phyloP scores from a whole-genome alignment of 2,113 vertebrate species.

The Elanoides forficatus region DNA sequence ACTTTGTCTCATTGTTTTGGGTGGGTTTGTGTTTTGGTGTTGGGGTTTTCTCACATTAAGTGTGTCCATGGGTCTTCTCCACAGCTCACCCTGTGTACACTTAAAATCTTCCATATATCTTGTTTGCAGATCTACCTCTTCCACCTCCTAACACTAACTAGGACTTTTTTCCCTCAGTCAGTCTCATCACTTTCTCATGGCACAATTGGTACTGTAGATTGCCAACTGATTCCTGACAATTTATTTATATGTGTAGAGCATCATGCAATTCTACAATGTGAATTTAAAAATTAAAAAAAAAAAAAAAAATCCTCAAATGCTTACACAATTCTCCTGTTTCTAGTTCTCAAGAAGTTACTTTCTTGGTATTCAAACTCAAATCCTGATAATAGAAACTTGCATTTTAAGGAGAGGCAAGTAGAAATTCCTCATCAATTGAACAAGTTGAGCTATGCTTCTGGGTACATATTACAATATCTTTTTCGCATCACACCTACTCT shows the following conservation, averaged over 20 bases:
- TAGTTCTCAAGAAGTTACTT: background rate
- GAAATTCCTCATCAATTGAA: background rate
- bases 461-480: background rate
- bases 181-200: background rate
- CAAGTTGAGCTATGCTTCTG: background rate
- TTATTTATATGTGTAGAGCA: background rate
- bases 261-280: background rate
- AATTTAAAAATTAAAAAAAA: background rate
- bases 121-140: background rate
- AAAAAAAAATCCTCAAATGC: background rate
- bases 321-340: background rate
- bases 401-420: background rate
- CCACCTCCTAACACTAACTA: background rate
- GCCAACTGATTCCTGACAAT: background rate
- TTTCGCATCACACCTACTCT: conserved; percentile 10
- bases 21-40: background rate
- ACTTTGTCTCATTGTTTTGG: background rate
- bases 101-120: background rate
- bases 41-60: background rate
- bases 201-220: background rate
- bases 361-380: background rate
- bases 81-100: background rate
- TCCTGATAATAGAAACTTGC: background rate
- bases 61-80: background rate
- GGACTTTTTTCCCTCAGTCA: background rate